Evolutionary conservation across 2,113 vertebrate species (phyloP).

Genomic region (Corvus moneduloides): DNA sequence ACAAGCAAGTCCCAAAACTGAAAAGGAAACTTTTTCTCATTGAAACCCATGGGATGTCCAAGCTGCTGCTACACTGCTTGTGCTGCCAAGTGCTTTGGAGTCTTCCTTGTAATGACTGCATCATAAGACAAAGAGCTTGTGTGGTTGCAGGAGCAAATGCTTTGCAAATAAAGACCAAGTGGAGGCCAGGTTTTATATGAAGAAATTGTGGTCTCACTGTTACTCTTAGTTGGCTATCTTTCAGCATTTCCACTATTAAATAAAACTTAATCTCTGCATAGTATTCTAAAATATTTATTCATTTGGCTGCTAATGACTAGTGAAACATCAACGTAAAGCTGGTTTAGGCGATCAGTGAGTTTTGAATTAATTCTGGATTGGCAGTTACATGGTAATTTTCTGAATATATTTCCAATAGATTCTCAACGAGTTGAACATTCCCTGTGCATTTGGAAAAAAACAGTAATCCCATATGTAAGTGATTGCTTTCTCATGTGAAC

Average conservation of each 20-base stretch:
- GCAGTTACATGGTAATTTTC: not conserved
- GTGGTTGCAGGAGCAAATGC: not conserved
- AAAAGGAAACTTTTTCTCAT: not conserved
- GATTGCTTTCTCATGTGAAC: slow-evolving; percentile 3
- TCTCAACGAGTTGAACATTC: not conserved
- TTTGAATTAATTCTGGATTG: not conserved
- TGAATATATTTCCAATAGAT: not conserved
- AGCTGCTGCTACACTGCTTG: not conserved
- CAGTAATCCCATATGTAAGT: not conserved
- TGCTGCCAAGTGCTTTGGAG: not conserved
- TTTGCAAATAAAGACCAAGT: not conserved
- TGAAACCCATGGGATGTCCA: not conserved
- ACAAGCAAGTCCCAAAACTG: not conserved
- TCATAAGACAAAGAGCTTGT: not conserved
- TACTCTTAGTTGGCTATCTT: not conserved
- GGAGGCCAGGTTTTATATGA: not conserved
- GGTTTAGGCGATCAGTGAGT: not conserved
- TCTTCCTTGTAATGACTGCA: not conserved
- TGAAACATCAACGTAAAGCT: not conserved
- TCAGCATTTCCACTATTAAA: not conserved
- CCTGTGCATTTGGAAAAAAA: not conserved
- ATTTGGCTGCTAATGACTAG: not conserved
- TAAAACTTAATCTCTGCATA: not conserved
- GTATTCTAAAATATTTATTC: not conserved
- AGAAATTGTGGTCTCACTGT: not conserved